Percentiles rank a stretch among this genome's conserved stretches.
phyloP scores from a whole-genome alignment of 2,113 vertebrate genomes.

The Dendropsophus ebraccatus region DNA sequence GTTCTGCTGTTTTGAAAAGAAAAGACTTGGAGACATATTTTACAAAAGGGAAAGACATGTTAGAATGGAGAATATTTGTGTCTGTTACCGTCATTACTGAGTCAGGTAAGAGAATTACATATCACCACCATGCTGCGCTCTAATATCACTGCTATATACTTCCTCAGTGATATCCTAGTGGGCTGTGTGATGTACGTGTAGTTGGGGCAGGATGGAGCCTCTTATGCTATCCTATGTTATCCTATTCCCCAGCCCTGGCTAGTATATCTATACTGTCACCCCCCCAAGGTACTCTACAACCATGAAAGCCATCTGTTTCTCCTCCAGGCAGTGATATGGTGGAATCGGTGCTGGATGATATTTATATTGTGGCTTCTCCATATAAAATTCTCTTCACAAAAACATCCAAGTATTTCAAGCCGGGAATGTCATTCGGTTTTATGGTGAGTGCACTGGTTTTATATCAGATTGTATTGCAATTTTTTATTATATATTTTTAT shows the following conservation, averaged over 20 bases:
- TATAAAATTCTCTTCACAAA: conserved; percentile 84
- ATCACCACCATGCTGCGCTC: too few species aligned
- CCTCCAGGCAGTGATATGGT: conserved; percentile 87
- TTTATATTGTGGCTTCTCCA: conserved; percentile 84
- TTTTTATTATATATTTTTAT: background rate
- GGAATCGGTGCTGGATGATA: conserved; percentile 74
- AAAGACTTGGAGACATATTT: conserved; percentile 57
- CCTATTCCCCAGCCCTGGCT: too few species aligned
- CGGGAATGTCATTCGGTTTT: conserved; percentile 86
- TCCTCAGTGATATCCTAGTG: too few species aligned
- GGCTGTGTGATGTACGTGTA: too few species aligned
- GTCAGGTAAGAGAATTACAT: conserved; percentile 73
- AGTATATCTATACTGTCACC: background rate
- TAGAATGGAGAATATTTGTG: conserved; percentile 67
- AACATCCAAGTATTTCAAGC: conserved; percentile 88
- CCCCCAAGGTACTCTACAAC: too few species aligned
- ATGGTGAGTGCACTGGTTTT: conserved; percentile 68
- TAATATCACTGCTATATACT: background rate
- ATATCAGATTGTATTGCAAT: too few species aligned
- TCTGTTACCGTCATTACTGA: conserved; percentile 75
- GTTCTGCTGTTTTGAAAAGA: conserved; percentile 57
- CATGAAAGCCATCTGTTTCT: background rate
- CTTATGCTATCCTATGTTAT: too few species aligned
- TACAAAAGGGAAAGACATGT: conserved; percentile 53
- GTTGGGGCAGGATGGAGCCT: too few species aligned